Percentiles rank a stretch among this genome's conserved stretches.
phyloP scores from a whole-genome alignment of 1,140 invertebrate genomes.

The Drosophila lacertosa region DNA sequence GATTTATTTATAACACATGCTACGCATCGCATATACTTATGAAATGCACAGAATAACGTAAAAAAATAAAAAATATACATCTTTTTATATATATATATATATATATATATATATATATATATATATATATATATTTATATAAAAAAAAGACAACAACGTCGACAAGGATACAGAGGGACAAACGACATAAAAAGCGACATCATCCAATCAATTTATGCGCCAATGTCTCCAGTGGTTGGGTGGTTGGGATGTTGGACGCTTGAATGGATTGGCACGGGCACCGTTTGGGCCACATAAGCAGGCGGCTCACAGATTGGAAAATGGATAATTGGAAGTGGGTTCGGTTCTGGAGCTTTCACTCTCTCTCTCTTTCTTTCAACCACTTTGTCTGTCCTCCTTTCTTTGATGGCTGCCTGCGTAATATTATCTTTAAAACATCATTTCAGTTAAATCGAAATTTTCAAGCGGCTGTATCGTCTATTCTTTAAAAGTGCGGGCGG shows the following conservation, averaged over 20 bases:
- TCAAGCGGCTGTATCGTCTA: neutral
- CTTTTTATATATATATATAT: no score
- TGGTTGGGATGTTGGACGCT: neutral
- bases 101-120: no score
- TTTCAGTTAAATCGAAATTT: constrained; percentile 76
- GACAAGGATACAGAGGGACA: constrained; percentile 42
- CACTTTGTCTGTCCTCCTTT: constrained; percentile 18
- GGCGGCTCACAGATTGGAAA: constrained; percentile 63
- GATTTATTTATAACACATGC: constrained; percentile 82
- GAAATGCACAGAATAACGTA: constrained; percentile 56
- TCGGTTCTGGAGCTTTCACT: constrained; percentile 31
- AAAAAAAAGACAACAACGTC: constrained; percentile 5
- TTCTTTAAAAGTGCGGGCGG: neutral
- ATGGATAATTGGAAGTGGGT: constrained; percentile 76
- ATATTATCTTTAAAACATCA: constrained; percentile 82
- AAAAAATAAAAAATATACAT: constrained; percentile 8
- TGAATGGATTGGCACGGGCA: constrained; percentile 1
- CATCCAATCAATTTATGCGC: constrained; percentile 81
- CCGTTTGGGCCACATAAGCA: constrained; percentile 39
- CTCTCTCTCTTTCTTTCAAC: neutral
- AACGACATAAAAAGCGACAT: constrained; percentile 82
- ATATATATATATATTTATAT: no score
- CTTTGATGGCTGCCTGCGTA: constrained; percentile 53
- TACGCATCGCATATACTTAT: constrained; percentile 70
- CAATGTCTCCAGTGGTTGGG: constrained; percentile 72